These are phyloP conservation scores for Pipistrellus pygmaeus DNA, from an alignment of 2,797 vertebrate genomes.

Conservation along the genomic window DNA sequence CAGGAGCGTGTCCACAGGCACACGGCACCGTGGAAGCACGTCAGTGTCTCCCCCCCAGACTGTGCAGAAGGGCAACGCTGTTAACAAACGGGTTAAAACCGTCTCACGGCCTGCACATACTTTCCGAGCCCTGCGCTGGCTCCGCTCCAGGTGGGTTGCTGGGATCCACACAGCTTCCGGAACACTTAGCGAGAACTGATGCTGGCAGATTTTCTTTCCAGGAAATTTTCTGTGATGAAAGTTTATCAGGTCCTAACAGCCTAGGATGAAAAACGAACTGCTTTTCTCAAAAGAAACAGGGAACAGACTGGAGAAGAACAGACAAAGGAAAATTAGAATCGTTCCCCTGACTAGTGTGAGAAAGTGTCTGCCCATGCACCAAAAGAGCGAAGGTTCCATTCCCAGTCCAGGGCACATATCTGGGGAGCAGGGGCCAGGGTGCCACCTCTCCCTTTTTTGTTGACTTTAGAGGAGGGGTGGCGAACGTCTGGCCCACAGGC, in stretches of 20 bases:
- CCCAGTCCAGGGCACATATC: no score
- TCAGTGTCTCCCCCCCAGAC: not conserved
- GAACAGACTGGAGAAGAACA: not conserved
- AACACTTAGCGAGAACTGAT: not conserved
- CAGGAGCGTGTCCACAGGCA: not conserved
- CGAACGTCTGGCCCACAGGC: no score
- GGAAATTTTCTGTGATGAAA: constrained; percentile 24
- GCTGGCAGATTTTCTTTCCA: constrained; percentile 38
- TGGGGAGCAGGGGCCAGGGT: not conserved
- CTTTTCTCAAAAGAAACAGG: not conserved
- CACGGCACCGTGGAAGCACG: not conserved
- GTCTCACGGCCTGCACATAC: not conserved
- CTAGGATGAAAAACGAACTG: not conserved
- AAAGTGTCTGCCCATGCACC: no score
- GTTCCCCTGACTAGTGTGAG: no score
- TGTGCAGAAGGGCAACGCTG: not conserved
- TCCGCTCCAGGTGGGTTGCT: not conserved
- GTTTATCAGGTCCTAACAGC: not conserved
- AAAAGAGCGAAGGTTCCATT: no score
- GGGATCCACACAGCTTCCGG: not conserved
- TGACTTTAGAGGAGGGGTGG: not conserved
- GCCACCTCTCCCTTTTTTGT: not conserved
- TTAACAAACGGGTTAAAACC: not conserved
- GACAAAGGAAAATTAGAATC: not conserved
- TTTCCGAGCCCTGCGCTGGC: not conserved